Conservation (phyloP, 2,797 vertebrate genomes). For the Sebastes hubbsi region DNA sequence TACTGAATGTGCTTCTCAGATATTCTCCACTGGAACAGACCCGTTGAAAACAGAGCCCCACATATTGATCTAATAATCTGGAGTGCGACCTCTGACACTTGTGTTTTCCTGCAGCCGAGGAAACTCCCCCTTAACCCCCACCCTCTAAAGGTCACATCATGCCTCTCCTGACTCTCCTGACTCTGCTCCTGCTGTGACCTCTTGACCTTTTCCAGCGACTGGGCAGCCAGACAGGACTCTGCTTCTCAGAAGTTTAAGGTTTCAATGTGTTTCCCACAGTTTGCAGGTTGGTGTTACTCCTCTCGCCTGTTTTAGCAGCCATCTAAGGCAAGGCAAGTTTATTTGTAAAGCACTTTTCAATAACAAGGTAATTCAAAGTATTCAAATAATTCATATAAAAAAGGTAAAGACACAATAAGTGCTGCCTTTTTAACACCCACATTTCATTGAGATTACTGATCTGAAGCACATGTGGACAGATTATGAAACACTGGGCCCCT, state of each 20-base stretch:
- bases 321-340: not conserved
- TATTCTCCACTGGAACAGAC: not conserved
- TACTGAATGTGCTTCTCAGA: not conserved
- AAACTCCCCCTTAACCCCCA: not conserved
- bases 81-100: conserved; percentile 39
- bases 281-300: not conserved
- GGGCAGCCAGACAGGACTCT: not conserved
- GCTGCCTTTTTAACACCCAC: too few species aligned
- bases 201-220: conserved; percentile 14
- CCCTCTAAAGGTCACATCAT: conserved; percentile 12
- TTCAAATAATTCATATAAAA: not conserved
- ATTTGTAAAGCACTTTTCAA: not conserved
- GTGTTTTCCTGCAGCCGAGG: conserved; percentile 22
- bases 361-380: not conserved
- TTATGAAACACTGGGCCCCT: not conserved
- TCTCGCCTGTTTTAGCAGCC: not conserved
- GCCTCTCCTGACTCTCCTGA: conserved; percentile 6
- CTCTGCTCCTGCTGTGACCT: conserved; percentile 26
- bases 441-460: not conserved
- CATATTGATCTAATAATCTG: conserved; percentile 53
- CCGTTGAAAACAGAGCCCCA: not conserved
- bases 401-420: not conserved
- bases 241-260: conserved; percentile 1
- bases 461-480: not conserved
- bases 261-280: not conserved